phyloP scores from a whole-genome alignment of 2,113 vertebrate genomes.

The Lampris incognitus region DNA sequence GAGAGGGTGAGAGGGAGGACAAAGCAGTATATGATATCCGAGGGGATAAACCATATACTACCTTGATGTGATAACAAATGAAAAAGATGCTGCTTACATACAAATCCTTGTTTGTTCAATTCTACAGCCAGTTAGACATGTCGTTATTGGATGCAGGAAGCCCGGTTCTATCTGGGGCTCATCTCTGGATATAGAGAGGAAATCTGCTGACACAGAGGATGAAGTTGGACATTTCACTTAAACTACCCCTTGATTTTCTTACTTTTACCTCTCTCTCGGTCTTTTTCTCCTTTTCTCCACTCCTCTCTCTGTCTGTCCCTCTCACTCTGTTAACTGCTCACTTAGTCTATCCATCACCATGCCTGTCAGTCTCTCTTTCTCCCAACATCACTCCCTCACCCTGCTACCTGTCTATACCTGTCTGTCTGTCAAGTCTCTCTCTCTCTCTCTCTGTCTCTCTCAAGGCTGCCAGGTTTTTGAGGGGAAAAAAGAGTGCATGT shows the following conservation, averaged over 20 bases:
- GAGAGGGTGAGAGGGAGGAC: too few species aligned
- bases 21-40: too few species aligned
- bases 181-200: too few species aligned
- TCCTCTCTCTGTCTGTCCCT: conserved; percentile 20
- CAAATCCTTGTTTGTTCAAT: too few species aligned
- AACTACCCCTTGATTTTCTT: conserved; percentile 12
- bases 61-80: too few species aligned
- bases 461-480: background rate
- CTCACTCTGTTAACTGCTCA: conserved; percentile 6
- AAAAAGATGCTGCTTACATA: too few species aligned
- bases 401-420: background rate
- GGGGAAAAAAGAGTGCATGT: background rate
- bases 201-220: too few species aligned
- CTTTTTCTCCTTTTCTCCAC: conserved; percentile 16
- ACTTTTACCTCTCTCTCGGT: background rate
- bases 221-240: too few species aligned
- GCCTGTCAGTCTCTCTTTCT: background rate
- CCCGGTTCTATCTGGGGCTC: too few species aligned
- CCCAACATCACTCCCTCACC: background rate
- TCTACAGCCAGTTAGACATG: too few species aligned
- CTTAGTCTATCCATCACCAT: background rate
- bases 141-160: too few species aligned
- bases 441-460: background rate
- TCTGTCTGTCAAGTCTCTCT: background rate
- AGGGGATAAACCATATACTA: too few species aligned